Evolutionary conservation across 2,888 invertebrate genomes (phyloP).

Genomic region (Stenurella melanura): DNA sequence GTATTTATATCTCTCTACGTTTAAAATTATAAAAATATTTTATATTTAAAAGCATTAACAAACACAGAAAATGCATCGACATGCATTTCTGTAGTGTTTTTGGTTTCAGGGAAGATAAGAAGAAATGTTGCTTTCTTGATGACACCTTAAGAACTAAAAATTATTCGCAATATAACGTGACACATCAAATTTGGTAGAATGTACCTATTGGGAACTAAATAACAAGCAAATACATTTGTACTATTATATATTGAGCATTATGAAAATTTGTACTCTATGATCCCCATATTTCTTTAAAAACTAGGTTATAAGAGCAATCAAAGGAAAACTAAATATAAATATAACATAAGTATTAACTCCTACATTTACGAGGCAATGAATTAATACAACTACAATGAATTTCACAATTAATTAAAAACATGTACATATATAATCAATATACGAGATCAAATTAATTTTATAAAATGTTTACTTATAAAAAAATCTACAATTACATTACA

Average conservation of each 20-base stretch:
- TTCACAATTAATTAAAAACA: not conserved
- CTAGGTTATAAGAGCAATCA: not conserved
- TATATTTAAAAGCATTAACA: no score
- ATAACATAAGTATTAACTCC: not conserved
- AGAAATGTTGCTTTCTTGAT: not conserved
- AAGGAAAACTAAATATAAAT: not conserved
- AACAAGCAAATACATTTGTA: not conserved
- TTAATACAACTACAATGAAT: not conserved
- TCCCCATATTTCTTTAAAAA: not conserved
- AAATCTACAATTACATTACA: not conserved
- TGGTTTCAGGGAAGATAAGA: no score
- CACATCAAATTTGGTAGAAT: not conserved
- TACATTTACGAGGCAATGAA: not conserved
- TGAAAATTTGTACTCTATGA: not conserved
- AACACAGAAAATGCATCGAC: no score
- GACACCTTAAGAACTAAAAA: not conserved
- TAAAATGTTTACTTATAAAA: not conserved
- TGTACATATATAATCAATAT: not conserved
- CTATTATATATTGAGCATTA: constrained; percentile 1
- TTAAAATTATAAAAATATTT: no score
- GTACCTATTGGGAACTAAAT: not conserved
- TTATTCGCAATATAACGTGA: not conserved
- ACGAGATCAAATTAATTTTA: not conserved
- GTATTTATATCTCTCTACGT: no score
- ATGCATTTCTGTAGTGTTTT: no score